Evolutionary conservation across 2,888 invertebrate genomes (phyloP), one percentile per base, ranked within the genome.

Genomic region (Lacanobia wlatinum): DNA sequence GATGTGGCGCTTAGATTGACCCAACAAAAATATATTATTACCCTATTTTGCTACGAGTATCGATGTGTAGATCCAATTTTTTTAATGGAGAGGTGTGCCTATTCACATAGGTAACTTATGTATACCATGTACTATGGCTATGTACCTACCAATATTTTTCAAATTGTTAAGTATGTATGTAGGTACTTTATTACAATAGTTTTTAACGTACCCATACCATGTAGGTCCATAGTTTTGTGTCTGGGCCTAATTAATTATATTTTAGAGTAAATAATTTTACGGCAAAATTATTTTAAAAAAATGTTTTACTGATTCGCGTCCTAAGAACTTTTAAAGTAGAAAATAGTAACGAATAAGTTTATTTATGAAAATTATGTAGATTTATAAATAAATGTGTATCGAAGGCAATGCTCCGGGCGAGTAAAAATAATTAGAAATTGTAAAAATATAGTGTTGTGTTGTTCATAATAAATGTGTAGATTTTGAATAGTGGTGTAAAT

Each of bases 321-420:
- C 76, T 52, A 40, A 6, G 40, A 71, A 64, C 16, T 18, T 38
- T 58, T 46, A 43, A 48, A 12, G 50, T 71, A 60, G 55, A 43
- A 40, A 76, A 43, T n/a, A 12, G 55, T 28, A 40, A 71, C 12
- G 14, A 55, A 50, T 59, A 70, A 48, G 23, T 58, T 67, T 82
- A 64, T 61, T 60, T 63, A 66, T 69, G 38, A 59, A 60, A 65
- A 61, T 65, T 38, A 65, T 65, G 61, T 69, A 82, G 58, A 70
- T 59, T 68, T 56, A 70, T 75, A 70, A 76, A 82, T 80, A 65
- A 76, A 83, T 82, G 84, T 86, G 86, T 89, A 86, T 82, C 75
- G 81, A 85, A 83, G 84, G 84, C 82, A 88, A 89, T 83, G 78
- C 85, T 86, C 85, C 82, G 21, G 87, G 87, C 34, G 86, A 86